These are phyloP conservation scores for Channallabes apus DNA, from an alignment of 2,797 vertebrate species.

Conservation along the genomic window DNA sequence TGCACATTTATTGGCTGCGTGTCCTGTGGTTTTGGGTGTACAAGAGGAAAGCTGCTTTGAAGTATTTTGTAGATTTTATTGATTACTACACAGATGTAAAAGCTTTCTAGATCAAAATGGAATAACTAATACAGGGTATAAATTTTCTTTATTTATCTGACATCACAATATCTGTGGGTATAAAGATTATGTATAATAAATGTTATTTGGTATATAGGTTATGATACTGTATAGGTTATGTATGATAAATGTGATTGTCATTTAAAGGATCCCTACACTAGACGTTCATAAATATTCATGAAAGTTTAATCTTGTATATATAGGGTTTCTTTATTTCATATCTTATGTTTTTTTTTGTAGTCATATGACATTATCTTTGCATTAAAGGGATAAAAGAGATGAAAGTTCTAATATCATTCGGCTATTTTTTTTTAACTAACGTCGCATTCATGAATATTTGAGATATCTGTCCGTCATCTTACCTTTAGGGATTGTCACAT, in stretches of 20 bases:
- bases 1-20: slow-evolving; percentile 28
- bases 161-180: background rate
- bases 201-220: no score
- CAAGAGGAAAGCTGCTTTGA: slow-evolving; percentile 12
- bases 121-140: background rate
- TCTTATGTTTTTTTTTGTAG: background rate
- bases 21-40: slow-evolving; percentile 10
- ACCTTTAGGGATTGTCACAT: background rate
- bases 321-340: background rate
- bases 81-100: background rate
- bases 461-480: background rate
- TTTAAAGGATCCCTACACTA: background rate
- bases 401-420: background rate
- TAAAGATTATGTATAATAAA: background rate
- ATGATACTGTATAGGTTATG: no score
- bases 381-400: background rate
- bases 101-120: background rate
- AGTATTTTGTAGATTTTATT: slow-evolving; percentile 4
- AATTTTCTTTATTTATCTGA: background rate
- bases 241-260: background rate
- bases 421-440: background rate
- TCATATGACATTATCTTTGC: background rate
- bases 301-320: background rate
- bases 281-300: background rate
- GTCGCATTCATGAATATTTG: background rate